Conservation (phyloP, 2,797 vertebrate genomes). For the Phoxinus dragarum region DNA sequence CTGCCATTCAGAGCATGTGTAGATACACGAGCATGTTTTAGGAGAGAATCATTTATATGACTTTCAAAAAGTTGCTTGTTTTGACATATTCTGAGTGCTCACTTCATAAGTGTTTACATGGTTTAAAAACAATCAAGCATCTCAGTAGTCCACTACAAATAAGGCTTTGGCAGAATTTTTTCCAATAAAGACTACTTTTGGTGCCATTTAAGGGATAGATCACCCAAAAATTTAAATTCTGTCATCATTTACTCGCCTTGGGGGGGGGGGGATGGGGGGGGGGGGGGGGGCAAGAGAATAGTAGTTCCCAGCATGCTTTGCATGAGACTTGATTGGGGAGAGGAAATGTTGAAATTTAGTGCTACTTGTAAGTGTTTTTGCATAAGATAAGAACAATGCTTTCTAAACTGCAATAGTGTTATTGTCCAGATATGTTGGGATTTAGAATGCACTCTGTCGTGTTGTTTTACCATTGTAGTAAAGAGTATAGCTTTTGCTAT, state of each 20-base stretch:
- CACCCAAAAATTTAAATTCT: not conserved
- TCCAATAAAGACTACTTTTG: not conserved
- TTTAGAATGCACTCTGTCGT: not conserved
- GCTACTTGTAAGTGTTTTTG: not conserved
- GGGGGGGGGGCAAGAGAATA: too few species aligned
- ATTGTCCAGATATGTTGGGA: not conserved
- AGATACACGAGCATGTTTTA: slow-evolving; percentile 47
- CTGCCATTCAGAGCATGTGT: slow-evolving; percentile 38
- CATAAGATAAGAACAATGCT: not conserved
- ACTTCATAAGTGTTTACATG: not conserved
- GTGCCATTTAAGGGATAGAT: not conserved
- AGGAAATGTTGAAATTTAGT: not conserved
- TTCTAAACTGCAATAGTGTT: not conserved
- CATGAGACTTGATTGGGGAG: not conserved
- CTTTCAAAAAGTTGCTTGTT: not conserved
- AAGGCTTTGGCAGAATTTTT: not conserved
- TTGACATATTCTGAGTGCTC: slow-evolving; percentile 6
- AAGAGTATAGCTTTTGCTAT: not conserved
- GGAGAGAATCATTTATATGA: slow-evolving; percentile 21
- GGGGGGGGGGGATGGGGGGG: too few species aligned
- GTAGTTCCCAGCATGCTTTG: not conserved
- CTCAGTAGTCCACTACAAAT: not conserved
- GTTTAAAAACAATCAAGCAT: not conserved
- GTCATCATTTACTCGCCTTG: not conserved
- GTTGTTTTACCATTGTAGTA: not conserved